phyloP scores from a whole-genome alignment of 2,113 vertebrate species.

The Tupaia chinensis region DNA sequence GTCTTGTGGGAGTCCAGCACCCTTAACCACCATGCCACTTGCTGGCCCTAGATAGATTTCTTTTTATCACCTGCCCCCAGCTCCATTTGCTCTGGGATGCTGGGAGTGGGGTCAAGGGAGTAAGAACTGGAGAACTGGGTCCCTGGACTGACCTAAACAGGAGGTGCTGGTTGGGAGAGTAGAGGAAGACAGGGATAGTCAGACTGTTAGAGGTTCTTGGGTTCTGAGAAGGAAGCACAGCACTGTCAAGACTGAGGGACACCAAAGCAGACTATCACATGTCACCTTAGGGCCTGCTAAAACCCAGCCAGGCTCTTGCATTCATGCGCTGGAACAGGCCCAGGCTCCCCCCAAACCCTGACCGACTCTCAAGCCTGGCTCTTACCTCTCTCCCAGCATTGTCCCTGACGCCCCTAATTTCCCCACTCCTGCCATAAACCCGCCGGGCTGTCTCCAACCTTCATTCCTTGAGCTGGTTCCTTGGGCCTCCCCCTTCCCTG shows the following conservation, averaged over 20 bases:
- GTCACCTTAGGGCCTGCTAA: background rate
- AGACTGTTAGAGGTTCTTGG: background rate
- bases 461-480: conserved; percentile 83
- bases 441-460: conserved; percentile 82
- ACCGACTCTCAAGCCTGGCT: conserved; percentile 3
- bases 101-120: background rate
- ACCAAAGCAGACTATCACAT: background rate
- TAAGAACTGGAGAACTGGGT: background rate
- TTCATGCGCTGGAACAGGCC: background rate
- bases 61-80: background rate
- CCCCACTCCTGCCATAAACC: conserved; percentile 74
- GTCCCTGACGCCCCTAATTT: conserved; percentile 77
- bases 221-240: conserved; percentile 36
- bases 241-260: background rate
- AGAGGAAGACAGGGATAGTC: background rate
- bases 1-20: no score
- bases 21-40: no score
- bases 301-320: background rate
- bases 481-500: conserved; percentile 76
- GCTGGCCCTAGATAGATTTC: background rate
- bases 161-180: background rate
- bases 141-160: background rate
- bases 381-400: conserved; percentile 62
- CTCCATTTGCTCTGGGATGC: background rate
- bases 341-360: background rate